phyloP scores from a whole-genome alignment of 1,140 invertebrate genomes.

The Drosophila subpulchrella region DNA sequence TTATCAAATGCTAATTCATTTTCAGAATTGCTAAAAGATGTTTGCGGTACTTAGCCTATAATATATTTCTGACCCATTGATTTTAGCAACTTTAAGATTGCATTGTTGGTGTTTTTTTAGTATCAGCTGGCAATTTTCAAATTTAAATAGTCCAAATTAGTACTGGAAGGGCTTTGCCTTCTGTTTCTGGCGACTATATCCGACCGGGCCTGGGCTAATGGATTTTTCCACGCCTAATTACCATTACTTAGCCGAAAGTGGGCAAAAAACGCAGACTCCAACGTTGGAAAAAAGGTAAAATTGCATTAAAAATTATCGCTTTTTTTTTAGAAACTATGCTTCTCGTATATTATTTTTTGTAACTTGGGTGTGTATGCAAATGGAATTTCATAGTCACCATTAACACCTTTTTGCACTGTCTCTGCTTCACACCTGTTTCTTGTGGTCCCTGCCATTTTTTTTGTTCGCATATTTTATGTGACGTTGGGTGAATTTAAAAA shows the following conservation, averaged over 20 bases:
- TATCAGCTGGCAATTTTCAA: neutral
- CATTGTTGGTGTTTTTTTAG: too few species aligned
- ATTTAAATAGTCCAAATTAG: constrained; percentile 1
- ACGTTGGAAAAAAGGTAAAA: constrained; percentile 46
- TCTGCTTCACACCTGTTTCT: constrained; percentile 52
- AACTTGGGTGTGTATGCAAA: constrained; percentile 60
- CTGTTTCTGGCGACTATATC: constrained; percentile 8
- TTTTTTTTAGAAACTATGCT: constrained; percentile 56
- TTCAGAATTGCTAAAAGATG: too few species aligned
- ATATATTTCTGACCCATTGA: too few species aligned
- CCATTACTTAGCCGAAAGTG: constrained; percentile 63
- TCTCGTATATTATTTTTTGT: constrained; percentile 52
- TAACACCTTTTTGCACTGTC: constrained; percentile 76
- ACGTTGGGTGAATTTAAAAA: constrained; percentile 46
- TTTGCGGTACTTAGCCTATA: too few species aligned
- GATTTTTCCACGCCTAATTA: constrained; percentile 81
- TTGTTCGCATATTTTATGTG: constrained; percentile 73
- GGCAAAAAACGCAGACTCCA: constrained; percentile 29
- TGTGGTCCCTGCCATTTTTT: constrained; percentile 35
- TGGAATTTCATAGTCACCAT: constrained; percentile 81
- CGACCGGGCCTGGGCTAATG: constrained; percentile 52
- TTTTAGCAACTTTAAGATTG: too few species aligned
- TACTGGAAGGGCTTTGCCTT: neutral
- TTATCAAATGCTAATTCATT: too few species aligned
- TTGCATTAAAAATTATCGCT: constrained; percentile 71